Percentiles rank a stretch among this genome's conserved stretches.
phyloP scores from a whole-genome alignment of 2,888 invertebrate genomes.

The Euzetes globulus region DNA sequence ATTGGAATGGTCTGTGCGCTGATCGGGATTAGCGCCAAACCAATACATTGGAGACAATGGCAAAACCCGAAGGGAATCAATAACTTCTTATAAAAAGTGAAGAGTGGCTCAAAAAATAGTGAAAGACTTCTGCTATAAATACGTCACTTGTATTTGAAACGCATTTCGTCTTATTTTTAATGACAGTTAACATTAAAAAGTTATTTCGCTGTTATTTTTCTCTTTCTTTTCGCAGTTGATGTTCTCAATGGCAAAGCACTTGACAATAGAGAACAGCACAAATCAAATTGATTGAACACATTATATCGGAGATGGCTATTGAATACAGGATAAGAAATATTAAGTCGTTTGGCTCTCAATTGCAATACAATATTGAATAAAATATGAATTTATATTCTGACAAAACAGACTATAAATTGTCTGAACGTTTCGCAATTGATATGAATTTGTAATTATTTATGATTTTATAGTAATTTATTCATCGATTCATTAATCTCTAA shows the following conservation, averaged over 20 bases:
- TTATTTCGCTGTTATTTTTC: background rate
- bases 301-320: background rate
- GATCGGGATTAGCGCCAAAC: conserved; percentile 6
- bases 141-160: conserved; percentile 1
- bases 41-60: background rate
- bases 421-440: too few relatives aligned
- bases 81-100: background rate
- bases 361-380: background rate
- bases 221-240: background rate
- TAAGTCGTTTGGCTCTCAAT: background rate
- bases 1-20: background rate
- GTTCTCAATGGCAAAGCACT: background rate
- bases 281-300: background rate
- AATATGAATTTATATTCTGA: too few relatives aligned
- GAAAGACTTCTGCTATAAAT: background rate
- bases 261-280: background rate
- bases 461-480: too few relatives aligned
- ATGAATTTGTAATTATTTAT: too few relatives aligned
- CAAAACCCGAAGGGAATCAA: background rate
- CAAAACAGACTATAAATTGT: too few relatives aligned
- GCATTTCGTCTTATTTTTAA: conserved; percentile 14
- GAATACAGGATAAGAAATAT: background rate
- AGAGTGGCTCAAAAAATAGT: background rate
- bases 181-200: background rate
- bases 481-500: background rate